Conservation (phyloP, 30 jellyfish, hydroid and myxozoan genomes). For the Aurelia sp. region DNA sequence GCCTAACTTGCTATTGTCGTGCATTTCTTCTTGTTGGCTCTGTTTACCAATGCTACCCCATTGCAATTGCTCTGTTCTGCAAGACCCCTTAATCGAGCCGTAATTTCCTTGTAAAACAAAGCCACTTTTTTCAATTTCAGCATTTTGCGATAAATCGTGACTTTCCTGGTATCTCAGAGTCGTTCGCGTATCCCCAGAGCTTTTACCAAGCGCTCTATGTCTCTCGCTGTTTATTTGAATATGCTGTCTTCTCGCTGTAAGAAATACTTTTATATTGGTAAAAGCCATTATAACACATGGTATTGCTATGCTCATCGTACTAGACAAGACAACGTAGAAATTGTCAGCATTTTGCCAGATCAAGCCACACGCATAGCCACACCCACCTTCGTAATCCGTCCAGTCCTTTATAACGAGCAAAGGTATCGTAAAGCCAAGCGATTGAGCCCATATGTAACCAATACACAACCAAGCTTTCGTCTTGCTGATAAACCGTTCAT, state of each 20-base stretch:
- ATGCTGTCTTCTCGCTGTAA: conserved; percentile 52
- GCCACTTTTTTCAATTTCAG: not conserved
- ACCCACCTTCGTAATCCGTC: conserved; percentile 30
- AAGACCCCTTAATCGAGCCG: no score
- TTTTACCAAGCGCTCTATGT: not conserved
- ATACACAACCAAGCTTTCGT: not conserved
- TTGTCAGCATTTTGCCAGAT: conserved; percentile 42
- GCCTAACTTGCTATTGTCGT: no score
- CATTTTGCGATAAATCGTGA: not conserved
- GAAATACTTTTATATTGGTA: conserved; percentile 41
- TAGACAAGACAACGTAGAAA: not conserved
- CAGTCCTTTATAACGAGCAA: conserved; percentile 15
- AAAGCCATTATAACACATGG: conserved; percentile 31
- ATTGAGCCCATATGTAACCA: conserved; percentile 25
- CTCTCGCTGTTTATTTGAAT: conserved; percentile 4
- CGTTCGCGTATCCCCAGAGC: conserved; percentile 7
- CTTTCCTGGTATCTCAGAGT: conserved; percentile 6
- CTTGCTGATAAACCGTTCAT: conserved; percentile 24
- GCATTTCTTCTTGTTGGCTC: no score
- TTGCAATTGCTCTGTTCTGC: no score
- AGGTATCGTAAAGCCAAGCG: conserved; percentile 25
- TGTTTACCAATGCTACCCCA: no score
- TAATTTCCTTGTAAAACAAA: not conserved
- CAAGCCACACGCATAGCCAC: conserved; percentile 65
- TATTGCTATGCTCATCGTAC: conserved; percentile 11